These are phyloP conservation scores for Natator depressus DNA, from an alignment of 2,113 vertebrate genomes.

Conservation along the genomic window DNA sequence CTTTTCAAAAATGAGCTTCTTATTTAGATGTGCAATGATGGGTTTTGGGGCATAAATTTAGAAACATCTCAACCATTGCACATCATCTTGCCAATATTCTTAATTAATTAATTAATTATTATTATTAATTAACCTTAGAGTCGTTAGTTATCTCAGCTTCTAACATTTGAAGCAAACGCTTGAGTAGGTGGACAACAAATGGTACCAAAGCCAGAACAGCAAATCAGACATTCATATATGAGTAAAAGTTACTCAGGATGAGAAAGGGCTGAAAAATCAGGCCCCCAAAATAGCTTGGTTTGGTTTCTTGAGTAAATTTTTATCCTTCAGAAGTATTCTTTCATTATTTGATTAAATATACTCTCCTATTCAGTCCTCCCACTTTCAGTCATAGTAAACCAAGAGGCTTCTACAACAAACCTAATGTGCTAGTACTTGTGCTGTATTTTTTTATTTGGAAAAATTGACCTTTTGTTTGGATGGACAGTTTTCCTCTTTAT, in stretches of 20 bases:
- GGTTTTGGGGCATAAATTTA: neutral
- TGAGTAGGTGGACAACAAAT: neutral
- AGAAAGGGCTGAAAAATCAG: neutral
- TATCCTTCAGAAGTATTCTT: neutral
- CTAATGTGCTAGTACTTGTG: constrained; percentile 56
- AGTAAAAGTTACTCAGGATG: neutral
- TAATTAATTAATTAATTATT: neutral
- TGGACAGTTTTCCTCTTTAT: constrained; percentile 78
- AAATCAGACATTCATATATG: neutral
- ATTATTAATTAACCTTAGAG: too few relatives aligned
- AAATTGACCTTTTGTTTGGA: constrained; percentile 81
- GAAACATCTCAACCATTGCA: neutral
- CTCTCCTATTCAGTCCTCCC: constrained; percentile 1
- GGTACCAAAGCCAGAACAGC: neutral
- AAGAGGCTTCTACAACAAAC: constrained; percentile 34
- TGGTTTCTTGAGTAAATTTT: neutral
- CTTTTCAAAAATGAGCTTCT: neutral
- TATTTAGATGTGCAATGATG: neutral
- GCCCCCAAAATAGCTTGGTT: neutral
- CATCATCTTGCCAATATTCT: neutral
- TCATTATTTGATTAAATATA: neutral
- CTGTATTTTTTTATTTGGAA: constrained; percentile 74
- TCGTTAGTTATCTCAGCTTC: neutral
- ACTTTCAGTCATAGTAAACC: constrained; percentile 33
- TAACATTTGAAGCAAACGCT: neutral